These are phyloP conservation scores for Sthenelais limicola DNA, from an alignment of 2,888 invertebrate genomes.

Conservation along the genomic window DNA sequence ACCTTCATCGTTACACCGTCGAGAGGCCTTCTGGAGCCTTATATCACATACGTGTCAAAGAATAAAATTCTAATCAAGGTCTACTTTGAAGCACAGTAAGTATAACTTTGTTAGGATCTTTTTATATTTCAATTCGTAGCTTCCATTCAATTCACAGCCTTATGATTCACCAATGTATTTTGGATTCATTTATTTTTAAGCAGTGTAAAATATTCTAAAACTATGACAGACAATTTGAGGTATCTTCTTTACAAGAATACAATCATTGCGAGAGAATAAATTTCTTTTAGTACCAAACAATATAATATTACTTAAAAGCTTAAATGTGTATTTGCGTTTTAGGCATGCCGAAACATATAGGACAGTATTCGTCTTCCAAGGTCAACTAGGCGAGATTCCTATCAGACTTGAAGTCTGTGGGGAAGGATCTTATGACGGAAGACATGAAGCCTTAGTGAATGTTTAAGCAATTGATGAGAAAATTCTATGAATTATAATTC, in stretches of 20 bases:
- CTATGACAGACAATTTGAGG: too few species aligned
- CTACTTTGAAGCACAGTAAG: conserved; percentile 69
- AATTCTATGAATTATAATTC: background rate
- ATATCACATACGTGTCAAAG: conserved; percentile 63
- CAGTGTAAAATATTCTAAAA: too few species aligned
- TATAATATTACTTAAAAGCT: background rate
- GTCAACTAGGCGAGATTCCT: conserved; percentile 65
- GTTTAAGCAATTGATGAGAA: conserved; percentile 31
- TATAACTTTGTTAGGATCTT: conserved; percentile 39
- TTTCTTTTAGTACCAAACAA: background rate
- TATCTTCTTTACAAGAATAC: too few species aligned
- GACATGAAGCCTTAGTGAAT: conserved; percentile 64
- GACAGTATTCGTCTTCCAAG: conserved; percentile 62
- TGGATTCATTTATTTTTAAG: too few species aligned
- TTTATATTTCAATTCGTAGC: too few species aligned
- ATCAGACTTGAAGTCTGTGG: conserved; percentile 59
- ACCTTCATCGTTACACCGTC: conserved; percentile 62
- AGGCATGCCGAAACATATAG: conserved; percentile 68
- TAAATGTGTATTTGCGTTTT: background rate
- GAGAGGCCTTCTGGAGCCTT: conserved; percentile 61
- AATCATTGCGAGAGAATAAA: too few species aligned
- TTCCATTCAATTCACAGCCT: too few species aligned
- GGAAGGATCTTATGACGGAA: conserved; percentile 69
- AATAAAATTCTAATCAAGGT: conserved; percentile 63
- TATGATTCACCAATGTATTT: too few species aligned